Evolutionary conservation across 2,888 invertebrate species (phyloP).

Genomic region (Atethmia centrago): DNA sequence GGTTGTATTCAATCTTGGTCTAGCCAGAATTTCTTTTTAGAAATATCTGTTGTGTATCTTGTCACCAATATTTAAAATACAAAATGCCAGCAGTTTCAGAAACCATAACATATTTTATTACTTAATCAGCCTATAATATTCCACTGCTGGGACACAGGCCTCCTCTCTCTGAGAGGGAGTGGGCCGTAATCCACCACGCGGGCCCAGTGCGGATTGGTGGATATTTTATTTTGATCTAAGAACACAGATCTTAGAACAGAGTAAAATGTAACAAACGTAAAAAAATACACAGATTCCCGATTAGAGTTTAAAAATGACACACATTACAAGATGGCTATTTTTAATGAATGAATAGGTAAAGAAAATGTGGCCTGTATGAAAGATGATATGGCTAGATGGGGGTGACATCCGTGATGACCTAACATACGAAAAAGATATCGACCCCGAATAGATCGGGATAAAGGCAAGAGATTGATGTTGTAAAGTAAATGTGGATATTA

Average conservation of each 20-base stretch:
- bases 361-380: not conserved
- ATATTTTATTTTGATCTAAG: not conserved
- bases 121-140: no score
- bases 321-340: not conserved
- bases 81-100: not conserved
- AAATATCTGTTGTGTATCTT: not conserved
- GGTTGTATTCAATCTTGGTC: not conserved
- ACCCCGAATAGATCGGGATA: not conserved
- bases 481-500: no score
- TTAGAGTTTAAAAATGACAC: not conserved
- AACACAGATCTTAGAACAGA: not conserved
- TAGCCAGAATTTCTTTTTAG: not conserved
- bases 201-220: no score
- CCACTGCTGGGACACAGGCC: no score
- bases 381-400: not conserved
- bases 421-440: not conserved
- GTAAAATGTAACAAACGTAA: not conserved
- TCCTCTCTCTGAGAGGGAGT: no score
- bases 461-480: no score
- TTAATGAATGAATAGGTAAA: not conserved
- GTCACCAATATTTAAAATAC: not conserved
- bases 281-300: not conserved
- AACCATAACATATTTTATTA: not conserved
- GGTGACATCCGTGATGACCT: not conserved
- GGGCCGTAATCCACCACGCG: no score